These are phyloP conservation scores for Frankliniella intonsa DNA, from an alignment of 2,888 invertebrate genomes.

Conservation along the genomic window DNA sequence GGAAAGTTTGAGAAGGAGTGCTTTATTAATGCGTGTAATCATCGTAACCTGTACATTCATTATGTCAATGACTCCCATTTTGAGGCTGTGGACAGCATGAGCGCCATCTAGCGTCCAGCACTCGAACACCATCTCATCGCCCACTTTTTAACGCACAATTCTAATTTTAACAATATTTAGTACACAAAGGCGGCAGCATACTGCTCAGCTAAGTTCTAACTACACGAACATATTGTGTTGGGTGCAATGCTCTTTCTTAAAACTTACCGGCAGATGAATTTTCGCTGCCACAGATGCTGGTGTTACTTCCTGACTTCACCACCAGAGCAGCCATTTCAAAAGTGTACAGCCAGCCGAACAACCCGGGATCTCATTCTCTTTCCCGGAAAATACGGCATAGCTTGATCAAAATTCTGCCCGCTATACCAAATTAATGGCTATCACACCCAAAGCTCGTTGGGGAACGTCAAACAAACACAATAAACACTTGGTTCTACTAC, in stretches of 20 bases:
- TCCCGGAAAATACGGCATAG: not conserved
- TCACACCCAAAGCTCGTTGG: no score
- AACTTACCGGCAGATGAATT: constrained; percentile 12
- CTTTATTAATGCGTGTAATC: constrained; percentile 11
- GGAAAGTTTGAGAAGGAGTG: not conserved
- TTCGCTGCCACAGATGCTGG: constrained; percentile 24
- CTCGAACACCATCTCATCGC: not conserved
- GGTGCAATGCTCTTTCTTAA: not conserved
- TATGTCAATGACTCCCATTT: constrained; percentile 41
- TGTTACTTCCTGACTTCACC: constrained; percentile 30
- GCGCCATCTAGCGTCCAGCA: constrained; percentile 23
- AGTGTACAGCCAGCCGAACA: constrained; percentile 16
- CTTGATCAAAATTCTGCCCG: not conserved
- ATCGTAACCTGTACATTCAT: constrained; percentile 39
- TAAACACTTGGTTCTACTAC: not conserved
- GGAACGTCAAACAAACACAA: not conserved
- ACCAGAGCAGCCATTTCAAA: constrained; percentile 29
- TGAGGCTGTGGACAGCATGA: constrained; percentile 31
- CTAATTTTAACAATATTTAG: not conserved
- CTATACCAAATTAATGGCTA: not conserved
- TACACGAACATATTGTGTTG: not conserved
- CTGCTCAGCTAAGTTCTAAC: not conserved
- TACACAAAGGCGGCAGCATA: not conserved
- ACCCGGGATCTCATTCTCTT: not conserved
- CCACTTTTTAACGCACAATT: not conserved